Evolutionary conservation across 2,888 invertebrate species (phyloP), one percentile per base, ranked within the genome.

Genomic region (Galeruca laticollis): DNA sequence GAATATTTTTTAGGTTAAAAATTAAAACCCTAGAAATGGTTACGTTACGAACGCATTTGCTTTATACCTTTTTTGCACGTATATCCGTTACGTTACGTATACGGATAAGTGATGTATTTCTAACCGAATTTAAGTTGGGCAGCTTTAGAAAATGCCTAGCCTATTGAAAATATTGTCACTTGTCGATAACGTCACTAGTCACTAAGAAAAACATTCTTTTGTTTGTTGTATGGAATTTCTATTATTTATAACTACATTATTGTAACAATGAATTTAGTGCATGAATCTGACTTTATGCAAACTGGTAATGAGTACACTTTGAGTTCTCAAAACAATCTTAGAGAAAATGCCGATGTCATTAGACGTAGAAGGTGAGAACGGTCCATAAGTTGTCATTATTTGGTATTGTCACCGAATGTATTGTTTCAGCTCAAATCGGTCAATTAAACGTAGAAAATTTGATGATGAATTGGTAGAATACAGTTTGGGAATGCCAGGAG

Each of bases 401-500:
- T 54, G 11, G 3, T 43, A 40, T 40, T 71, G 70, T 76, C 69
- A 71, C 70, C 62, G 31, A 51, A 60, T 21, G 31, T 59, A 37
- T 49, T 37, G 33, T 40, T 79, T 62, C 82, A 95, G 96, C 84
- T 97, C 97, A 11, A 96, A 95, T 33, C 89, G 98, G 69, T 97
- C 97, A 1, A 98, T 98, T 79, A 98, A 98, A 85, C 90, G 98
- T 0, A 93, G 95, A 79, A 94, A 97, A 78, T 98, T 98, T 86
- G 98, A 98, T 83, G 98, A 98, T 88, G 98, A 99, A 86, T 87
- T 98, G 69, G 98, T 98, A 0, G 98, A 98, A 80, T 96, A 95
- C 76, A 95, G 95, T 84, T 86, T 94, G 69, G 91, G 92, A 60
- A 86, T 91, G 78, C 90, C 91, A 0, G 91, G 84, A 75, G 80